Evolutionary conservation across 2,888 invertebrate species (phyloP).

Genomic region (Onchidella celtica): DNA sequence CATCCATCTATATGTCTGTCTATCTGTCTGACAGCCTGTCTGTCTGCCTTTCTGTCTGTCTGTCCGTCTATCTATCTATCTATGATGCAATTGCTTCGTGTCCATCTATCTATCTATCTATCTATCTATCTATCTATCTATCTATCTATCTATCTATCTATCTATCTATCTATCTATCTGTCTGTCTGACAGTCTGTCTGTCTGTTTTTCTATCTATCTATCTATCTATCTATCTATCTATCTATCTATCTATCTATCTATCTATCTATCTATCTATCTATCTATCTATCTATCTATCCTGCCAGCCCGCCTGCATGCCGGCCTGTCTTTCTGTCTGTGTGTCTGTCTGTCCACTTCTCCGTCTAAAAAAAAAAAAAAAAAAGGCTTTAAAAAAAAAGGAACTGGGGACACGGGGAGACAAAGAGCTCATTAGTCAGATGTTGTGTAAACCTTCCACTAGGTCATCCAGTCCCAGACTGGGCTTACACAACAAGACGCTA

Average conservation of each 20-base stretch:
- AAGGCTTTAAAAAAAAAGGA: too few species aligned
- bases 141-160: background rate
- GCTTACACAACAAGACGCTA: too few species aligned
- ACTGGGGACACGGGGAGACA: too few species aligned
- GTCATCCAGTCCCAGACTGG: too few species aligned
- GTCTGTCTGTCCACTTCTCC: background rate
- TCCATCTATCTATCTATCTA: background rate
- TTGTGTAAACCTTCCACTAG: too few species aligned
- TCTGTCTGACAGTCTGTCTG: background rate
- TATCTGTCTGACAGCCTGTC: slow-evolving; percentile 10
- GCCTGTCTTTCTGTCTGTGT: slow-evolving; percentile 13
- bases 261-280: slow-evolving; percentile 24
- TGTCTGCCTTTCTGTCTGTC: background rate
- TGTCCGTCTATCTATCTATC: slow-evolving; percentile 1
- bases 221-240: background rate
- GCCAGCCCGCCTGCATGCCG: too few species aligned
- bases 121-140: background rate
- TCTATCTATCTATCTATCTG: background rate
- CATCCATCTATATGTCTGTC: background rate
- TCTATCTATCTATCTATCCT: slow-evolving; percentile 27
- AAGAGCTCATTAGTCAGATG: too few species aligned
- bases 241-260: slow-evolving; percentile 14
- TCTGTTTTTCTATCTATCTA: background rate
- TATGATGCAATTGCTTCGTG: too few species aligned
- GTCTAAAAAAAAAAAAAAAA: too few species aligned